Evolutionary conservation across 2,113 vertebrate genomes (phyloP).

Genomic region (Pongo abelii): DNA sequence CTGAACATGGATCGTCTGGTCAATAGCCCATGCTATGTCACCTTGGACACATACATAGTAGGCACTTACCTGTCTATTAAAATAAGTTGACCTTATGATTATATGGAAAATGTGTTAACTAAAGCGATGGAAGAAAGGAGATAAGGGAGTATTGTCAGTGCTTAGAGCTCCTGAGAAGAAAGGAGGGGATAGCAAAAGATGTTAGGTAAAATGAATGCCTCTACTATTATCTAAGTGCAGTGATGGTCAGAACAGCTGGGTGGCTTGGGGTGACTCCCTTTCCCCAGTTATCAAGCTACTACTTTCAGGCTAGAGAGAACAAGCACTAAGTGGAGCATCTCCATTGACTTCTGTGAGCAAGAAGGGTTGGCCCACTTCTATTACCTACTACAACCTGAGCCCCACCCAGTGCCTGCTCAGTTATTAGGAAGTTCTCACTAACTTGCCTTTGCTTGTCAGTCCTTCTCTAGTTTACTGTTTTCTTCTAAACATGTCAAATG

Average conservation of each 20-base stretch:
- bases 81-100: background rate
- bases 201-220: background rate
- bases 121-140: background rate
- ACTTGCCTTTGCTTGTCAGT: background rate
- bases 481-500: background rate
- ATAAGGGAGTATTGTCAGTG: background rate
- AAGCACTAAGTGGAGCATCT: background rate
- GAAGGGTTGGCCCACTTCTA: background rate
- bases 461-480: background rate
- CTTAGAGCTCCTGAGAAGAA: background rate
- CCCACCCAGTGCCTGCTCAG: background rate
- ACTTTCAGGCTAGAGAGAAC: background rate
- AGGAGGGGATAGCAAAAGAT: background rate
- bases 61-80: background rate
- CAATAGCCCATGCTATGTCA: background rate
- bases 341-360: background rate
- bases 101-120: background rate
- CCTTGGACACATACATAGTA: background rate
- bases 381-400: background rate
- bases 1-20: background rate
- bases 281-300: background rate
- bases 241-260: background rate
- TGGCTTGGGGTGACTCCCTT: background rate
- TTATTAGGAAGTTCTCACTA: background rate
- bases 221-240: background rate